phyloP scores from a whole-genome alignment of 2,113 vertebrate species.

The Oxyruncus cristatus region DNA sequence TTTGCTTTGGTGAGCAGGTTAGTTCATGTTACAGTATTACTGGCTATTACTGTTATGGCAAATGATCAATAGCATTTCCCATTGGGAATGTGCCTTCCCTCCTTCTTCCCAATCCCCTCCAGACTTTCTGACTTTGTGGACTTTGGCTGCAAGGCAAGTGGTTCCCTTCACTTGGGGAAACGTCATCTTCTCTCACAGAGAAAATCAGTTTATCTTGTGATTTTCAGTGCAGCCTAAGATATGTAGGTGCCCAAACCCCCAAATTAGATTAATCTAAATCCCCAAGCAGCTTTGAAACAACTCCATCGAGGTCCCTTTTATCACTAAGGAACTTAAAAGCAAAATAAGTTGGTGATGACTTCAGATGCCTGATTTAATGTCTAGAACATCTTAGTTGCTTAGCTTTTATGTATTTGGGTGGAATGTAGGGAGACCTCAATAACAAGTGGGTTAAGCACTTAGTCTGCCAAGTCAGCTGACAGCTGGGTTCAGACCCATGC shows the following conservation, averaged over 20 bases:
- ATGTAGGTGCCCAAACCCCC: neutral
- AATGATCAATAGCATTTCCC: slow-evolving; percentile 49
- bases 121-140: neutral
- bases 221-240: neutral
- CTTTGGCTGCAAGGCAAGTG: neutral
- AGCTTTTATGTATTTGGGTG: neutral
- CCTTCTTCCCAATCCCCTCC: neutral
- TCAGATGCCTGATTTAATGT: neutral
- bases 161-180: neutral
- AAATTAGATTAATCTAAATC: slow-evolving; percentile 29
- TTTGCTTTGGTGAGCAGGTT: slow-evolving; percentile 35
- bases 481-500: neutral
- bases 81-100: neutral
- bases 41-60: neutral
- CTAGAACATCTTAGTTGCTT: neutral
- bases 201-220: neutral
- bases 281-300: slow-evolving; percentile 16
- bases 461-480: neutral
- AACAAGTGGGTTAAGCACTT: neutral
- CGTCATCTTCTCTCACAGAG: neutral
- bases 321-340: neutral
- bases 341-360: neutral
- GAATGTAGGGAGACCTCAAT: neutral
- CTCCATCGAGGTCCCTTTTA: neutral
- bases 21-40: neutral